Conservation (phyloP, 2,888 invertebrate species). For the Margaritifera margaritifera region DNA sequence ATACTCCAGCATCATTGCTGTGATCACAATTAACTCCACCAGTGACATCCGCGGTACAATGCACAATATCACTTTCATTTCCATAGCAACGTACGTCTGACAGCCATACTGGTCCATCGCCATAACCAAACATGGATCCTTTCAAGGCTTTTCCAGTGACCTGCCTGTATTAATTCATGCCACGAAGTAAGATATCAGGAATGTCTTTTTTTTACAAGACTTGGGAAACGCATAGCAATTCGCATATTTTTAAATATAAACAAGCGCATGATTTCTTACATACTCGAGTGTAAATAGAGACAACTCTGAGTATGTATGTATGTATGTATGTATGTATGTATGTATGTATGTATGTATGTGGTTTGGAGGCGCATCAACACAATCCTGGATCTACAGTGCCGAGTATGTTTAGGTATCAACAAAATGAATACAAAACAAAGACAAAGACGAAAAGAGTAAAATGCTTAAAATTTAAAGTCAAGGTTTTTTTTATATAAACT, state of each 20-base stretch:
- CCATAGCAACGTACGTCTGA: constrained; percentile 37
- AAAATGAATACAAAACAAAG: no score
- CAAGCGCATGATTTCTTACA: background rate
- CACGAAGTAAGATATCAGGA: background rate
- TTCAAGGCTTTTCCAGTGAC: constrained; percentile 29
- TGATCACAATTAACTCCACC: constrained; percentile 46
- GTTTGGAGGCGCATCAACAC: no score
- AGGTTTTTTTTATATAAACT: no score
- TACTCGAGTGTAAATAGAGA: background rate
- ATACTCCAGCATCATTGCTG: constrained; percentile 37
- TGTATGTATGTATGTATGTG: no score
- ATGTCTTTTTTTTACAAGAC: no score
- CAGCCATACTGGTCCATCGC: constrained; percentile 31
- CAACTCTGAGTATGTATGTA: background rate
- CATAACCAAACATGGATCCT: constrained; percentile 32
- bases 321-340: no score
- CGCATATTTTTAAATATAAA: background rate
- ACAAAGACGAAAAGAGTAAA: no score
- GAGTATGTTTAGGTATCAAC: no score
- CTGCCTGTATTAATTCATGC: constrained; percentile 9
- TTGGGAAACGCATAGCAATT: no score
- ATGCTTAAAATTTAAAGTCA: no score
- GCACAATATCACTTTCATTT: constrained; percentile 28
- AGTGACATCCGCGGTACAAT: constrained; percentile 18
- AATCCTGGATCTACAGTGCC: no score